phyloP scores from a whole-genome alignment of 30 jellyfish, hydroid and myxozoan species.

The Morbakka virulenta region DNA sequence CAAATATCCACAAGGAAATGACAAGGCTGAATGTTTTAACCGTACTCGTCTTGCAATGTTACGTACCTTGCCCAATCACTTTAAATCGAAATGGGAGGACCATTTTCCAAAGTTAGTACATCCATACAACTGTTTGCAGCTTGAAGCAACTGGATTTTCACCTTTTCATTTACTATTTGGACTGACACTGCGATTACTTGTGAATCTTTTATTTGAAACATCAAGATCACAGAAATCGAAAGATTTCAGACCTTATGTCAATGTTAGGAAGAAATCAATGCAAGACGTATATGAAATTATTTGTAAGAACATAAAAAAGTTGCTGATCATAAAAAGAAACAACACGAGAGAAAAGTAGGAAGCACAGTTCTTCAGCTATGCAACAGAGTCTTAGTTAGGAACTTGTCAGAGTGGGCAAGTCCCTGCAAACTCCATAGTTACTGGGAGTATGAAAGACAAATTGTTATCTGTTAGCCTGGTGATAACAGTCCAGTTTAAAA shows the following conservation, averaged over 20 bases:
- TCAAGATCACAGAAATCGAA: too few relatives aligned
- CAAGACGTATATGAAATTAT: conserved; percentile 18
- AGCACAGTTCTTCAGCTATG: not conserved
- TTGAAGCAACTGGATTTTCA: not conserved
- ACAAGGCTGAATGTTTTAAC: conserved; percentile 9
- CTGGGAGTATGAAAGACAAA: conserved; percentile 5
- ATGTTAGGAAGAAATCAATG: not conserved
- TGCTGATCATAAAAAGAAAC: not conserved
- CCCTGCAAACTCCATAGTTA: conserved; percentile 23
- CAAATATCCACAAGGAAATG: conserved; percentile 9
- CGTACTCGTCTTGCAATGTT: conserved; percentile 6
- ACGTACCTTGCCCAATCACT: not conserved
- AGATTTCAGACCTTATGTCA: not conserved
- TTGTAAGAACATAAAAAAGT: not conserved
- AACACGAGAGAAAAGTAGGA: not conserved
- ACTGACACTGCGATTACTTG: not conserved
- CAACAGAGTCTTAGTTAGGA: conserved; percentile 3
- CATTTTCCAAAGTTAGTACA: not conserved
- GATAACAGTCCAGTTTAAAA: conserved; percentile 21
- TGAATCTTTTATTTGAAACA: too few relatives aligned
- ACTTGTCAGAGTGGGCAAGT: conserved; percentile 25
- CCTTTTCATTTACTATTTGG: not conserved
- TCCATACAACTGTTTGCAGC: not conserved
- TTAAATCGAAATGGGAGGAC: conserved; percentile 14
- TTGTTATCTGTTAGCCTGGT: not conserved